These are phyloP conservation scores for Nasonia longicornis DNA, from an alignment of 1,140 invertebrate species.

Conservation along the genomic window DNA sequence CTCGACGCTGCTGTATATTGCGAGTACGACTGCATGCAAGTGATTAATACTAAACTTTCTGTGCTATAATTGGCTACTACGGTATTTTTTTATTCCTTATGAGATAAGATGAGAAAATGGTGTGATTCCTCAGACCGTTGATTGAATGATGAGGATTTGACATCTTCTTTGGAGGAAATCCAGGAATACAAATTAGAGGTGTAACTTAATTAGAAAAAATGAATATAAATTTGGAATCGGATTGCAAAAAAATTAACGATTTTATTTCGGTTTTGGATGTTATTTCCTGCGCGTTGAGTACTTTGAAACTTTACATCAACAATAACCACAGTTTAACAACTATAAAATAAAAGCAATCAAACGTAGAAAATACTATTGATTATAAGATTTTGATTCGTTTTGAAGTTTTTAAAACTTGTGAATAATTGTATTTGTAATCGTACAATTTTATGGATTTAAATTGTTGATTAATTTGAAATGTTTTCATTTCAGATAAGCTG, in stretches of 20 bases:
- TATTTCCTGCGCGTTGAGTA: background rate
- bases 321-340: too few species aligned
- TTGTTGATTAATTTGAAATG: too few species aligned
- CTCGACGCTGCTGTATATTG: background rate
- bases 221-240: background rate
- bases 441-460: too few species aligned
- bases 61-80: background rate
- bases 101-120: background rate
- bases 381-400: too few species aligned
- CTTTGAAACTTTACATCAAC: too few species aligned
- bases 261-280: too few species aligned
- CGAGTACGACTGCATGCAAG: background rate
- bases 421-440: too few species aligned
- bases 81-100: background rate
- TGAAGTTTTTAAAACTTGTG: too few species aligned
- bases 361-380: too few species aligned
- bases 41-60: background rate
- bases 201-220: background rate
- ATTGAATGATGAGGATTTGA: background rate
- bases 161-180: slow-evolving; percentile 13
- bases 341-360: too few species aligned
- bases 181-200: background rate
- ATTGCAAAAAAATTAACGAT: background rate
- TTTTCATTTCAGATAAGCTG: too few species aligned
- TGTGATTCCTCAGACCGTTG: background rate